A percentile compares a stretch with the other conserved stretches of the same genome.
Evolutionary conservation across 1,140 invertebrate genomes (phyloP).

Genomic region (Drosophila lini): DNA sequence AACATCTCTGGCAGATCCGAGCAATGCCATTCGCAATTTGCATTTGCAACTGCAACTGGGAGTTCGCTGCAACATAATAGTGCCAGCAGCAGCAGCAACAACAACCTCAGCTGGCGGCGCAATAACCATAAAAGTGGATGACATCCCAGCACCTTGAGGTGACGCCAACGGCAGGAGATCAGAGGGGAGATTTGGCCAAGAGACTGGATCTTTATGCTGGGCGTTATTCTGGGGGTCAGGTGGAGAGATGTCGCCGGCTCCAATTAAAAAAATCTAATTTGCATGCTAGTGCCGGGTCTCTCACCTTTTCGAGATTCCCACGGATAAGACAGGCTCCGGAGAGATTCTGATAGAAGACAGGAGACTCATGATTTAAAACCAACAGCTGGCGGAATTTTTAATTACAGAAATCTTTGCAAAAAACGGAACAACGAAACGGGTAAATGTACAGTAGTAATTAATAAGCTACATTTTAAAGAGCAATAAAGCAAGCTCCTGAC

Average conservation of each 20-base stretch:
- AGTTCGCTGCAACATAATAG: conserved; percentile 20
- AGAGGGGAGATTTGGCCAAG: conserved; percentile 26
- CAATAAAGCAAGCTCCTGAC: too few species aligned
- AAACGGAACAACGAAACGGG: conserved; percentile 26
- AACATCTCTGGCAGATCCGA: conserved; percentile 53
- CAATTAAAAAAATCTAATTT: conserved; percentile 82
- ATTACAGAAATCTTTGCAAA: conserved; percentile 7
- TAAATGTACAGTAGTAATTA: background rate
- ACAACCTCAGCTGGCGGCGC: conserved; percentile 28
- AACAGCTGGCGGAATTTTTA: conserved; percentile 30
- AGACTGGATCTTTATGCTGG: conserved; percentile 22
- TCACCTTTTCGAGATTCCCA: conserved; percentile 31
- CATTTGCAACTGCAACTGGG: conserved; percentile 65
- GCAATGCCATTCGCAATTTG: conserved; percentile 63
- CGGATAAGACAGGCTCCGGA: conserved; percentile 25
- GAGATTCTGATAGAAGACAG: background rate
- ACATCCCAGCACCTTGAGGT: conserved; percentile 67
- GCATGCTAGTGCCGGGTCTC: conserved; percentile 52
- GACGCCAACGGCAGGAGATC: conserved; percentile 58
- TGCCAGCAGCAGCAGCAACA: conserved; percentile 18
- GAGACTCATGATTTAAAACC: conserved; percentile 25
- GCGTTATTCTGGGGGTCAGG: conserved; percentile 31
- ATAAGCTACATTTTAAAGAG: background rate
- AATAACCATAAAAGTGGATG: conserved; percentile 80
- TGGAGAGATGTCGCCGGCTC: conserved; percentile 33